Evolutionary conservation across 2,797 vertebrate species (phyloP).

Genomic region (Psittacula derbiana): DNA sequence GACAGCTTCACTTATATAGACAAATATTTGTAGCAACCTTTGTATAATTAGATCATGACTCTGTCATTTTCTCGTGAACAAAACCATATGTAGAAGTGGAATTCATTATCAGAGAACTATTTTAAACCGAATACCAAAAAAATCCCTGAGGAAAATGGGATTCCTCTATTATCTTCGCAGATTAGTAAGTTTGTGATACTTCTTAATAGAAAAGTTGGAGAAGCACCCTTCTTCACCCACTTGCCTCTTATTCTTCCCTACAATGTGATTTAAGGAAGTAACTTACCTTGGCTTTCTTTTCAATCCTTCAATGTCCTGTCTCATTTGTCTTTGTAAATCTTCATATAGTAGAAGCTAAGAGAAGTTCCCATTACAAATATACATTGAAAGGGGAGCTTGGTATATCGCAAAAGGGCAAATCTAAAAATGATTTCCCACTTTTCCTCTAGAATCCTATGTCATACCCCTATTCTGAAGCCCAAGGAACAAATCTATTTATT

Average conservation of each 20-base stretch:
- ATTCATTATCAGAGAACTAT: neutral
- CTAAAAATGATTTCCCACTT: neutral
- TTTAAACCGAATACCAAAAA: neutral
- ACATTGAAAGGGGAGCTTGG: neutral
- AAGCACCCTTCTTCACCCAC: neutral
- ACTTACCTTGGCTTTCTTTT: conserved; percentile 1
- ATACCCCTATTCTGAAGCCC: neutral
- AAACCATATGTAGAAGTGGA: neutral
- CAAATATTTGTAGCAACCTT: neutral
- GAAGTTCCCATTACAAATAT: neutral
- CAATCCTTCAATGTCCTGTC: conserved; percentile 52
- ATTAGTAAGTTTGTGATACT: neutral
- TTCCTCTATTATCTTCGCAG: neutral
- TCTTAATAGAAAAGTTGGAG: neutral
- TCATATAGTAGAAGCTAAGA: neutral
- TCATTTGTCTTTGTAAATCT: conserved; percentile 62
- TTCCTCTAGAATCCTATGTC: neutral
- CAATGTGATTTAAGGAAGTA: neutral
- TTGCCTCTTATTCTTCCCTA: neutral
- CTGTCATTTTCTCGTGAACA: neutral
- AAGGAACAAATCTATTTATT: neutral
- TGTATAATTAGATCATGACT: neutral
- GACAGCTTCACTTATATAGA: neutral
- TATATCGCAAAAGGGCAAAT: neutral
- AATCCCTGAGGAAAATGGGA: conserved; percentile 1